Base-by-base conservation (phyloP, 2,888 invertebrate species). In the Lissonota sp. region DNA sequence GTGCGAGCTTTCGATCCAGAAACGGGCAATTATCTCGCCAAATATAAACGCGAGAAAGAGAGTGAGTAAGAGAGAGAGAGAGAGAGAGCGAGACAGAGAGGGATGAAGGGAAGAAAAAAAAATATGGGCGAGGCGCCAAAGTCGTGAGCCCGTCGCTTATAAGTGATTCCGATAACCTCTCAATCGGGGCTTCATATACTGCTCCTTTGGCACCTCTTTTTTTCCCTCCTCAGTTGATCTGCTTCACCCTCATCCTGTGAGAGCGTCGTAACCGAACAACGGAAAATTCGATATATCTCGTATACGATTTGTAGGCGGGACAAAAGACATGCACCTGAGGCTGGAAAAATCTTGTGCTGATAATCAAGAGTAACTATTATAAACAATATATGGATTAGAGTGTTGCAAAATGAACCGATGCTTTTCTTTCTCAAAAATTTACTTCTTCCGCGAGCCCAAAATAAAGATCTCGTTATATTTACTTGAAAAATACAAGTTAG, bases 101-200 rank as follows among this genome's bases (percentile, higher is more conserved):
- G 62, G 73, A 71, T 73, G 72, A 73, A 58, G 67, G 66, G 57
- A 74, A 81, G 62, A 64, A 62, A 82, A 83, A 84, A 85, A 84
- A 85, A 77, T 53, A 66, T 80, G 87, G 88, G 85, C 86, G 86
- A 89, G 90, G 90, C 89, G 90, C 88, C 88, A 88, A 88, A 87
- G 85, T 92, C 91, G 91, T 92, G 92, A 91, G 90, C 83, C 87
- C 86, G 88, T 90, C 89, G 89, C 90, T 77, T 80, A 77, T 91
- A 91, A 90, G 89, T 89, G 90, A 91, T 90, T 89, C 88, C 88
- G 90, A 92, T 92, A 91, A 91, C 90, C 92, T 90, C 88, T 91
- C 89, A 91, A 91, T 92, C 91, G 91, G 86, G 86, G 86, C 62
- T 64, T 53, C 14, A 44, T 74, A 26, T 26, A 26, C 26, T 26